Base-by-base conservation (phyloP, 1,140 invertebrate genomes). In the Zaprionus capensis region DNA sequence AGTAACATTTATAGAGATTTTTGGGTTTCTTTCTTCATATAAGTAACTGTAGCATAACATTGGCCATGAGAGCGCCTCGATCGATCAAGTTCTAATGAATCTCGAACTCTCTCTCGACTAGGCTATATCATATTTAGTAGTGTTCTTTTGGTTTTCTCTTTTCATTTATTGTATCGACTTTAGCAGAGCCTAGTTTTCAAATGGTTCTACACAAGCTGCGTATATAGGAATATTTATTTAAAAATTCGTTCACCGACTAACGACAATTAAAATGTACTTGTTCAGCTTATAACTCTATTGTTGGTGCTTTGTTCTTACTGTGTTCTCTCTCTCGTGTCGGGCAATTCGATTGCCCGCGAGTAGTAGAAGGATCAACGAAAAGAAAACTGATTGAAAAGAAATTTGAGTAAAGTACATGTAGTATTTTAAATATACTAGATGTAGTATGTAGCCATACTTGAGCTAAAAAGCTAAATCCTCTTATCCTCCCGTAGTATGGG, bases 301-400 rank as follows among this genome's bases (percentile, higher is more conserved):
- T 91, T 92, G 91, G 91, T 92, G 91, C 91, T 92, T 92, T 92
- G 84, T 83, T 92, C 91, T 92, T 92, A 92, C 91, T 85, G 81
- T 92, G 86, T 86, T 83, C 67, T 68, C 56, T 55, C 51, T 44
- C 46, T 51, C 17, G 12, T 14, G 5, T 6, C 31, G 66, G 79
- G 77, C 88, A 91, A 91, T 91, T 91, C 59, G 57, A 91, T 86
- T 87, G 83, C 77, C 71, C 56, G 55, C 31, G 57, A 55, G 71
- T 57, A 66, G 71, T 57, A 65, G 71, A 76, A 81, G 55, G 49
- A 67, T 82, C n/a, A 82, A 80, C 71, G 63, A 78, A 88, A 68
- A 67, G 34, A 74, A 74, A 82, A 14, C 46, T 20, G 24, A 24
- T 9, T 20, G 20, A 51, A 51, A 24, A 11, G 4, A 51, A 51